These are phyloP conservation scores for Amazona ochrocephala DNA, from an alignment of 2,797 vertebrate species.

Conservation along the genomic window DNA sequence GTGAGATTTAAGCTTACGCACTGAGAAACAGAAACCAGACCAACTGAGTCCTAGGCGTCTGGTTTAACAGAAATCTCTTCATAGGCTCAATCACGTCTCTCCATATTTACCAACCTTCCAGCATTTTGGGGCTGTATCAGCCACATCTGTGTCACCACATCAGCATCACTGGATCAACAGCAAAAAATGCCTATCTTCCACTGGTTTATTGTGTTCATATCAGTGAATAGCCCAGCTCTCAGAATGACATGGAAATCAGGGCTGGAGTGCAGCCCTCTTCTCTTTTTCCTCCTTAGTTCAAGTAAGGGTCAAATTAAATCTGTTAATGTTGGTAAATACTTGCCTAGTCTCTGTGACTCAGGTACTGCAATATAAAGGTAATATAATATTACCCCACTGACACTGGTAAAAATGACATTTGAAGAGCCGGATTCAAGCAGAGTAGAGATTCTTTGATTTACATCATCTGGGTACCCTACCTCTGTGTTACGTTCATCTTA, in stretches of 20 bases:
- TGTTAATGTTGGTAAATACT: background rate
- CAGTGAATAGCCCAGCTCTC: background rate
- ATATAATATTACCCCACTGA: background rate
- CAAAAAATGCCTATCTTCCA: background rate
- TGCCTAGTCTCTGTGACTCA: background rate
- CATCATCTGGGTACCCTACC: background rate
- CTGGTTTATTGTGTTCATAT: background rate
- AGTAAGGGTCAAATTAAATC: background rate
- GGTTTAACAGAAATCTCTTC: background rate
- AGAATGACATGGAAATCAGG: background rate
- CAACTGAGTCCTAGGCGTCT: background rate
- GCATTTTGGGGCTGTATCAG: background rate
- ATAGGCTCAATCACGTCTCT: background rate
- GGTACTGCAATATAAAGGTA: background rate
- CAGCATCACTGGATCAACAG: background rate
- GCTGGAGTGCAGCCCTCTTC: background rate
- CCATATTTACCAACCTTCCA: background rate
- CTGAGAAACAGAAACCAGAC: background rate
- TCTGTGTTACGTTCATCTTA: background rate
- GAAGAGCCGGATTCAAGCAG: constrained; percentile 12
- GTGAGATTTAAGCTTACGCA: background rate
- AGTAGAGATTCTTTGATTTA: background rate
- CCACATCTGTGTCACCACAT: background rate
- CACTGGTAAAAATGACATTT: background rate
- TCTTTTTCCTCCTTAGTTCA: background rate